Evolutionary conservation across 2,888 invertebrate species (phyloP).

Genomic region (Tolmerus cingulatus): DNA sequence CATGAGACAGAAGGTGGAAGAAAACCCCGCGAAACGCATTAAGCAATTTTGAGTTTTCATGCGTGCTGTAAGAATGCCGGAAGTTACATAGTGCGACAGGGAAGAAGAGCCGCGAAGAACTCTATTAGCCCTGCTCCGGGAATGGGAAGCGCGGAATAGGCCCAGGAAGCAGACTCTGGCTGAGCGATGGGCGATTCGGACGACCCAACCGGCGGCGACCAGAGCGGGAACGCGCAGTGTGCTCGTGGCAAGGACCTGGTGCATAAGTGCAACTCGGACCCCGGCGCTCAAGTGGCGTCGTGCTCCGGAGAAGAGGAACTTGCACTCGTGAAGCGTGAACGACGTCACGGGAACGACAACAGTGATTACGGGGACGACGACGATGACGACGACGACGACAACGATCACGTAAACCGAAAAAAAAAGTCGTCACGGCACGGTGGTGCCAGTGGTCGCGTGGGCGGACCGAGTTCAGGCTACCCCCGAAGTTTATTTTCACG

Average conservation of each 20-base stretch:
- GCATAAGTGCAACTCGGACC: slow-evolving; percentile 74
- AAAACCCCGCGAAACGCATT: neutral
- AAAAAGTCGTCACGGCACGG: slow-evolving; percentile 8
- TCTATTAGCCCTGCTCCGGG: neutral
- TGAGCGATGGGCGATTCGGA: slow-evolving; percentile 56
- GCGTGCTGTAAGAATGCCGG: neutral
- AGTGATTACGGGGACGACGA: neutral
- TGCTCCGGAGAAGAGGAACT: slow-evolving; percentile 9
- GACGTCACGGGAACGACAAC: slow-evolving; percentile 7
- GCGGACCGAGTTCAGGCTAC: slow-evolving; percentile 49
- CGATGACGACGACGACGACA: slow-evolving; percentile 3
- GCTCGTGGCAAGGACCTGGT: slow-evolving; percentile 70
- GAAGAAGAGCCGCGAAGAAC: neutral
- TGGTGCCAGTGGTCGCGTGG: slow-evolving; percentile 7
- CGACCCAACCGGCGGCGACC: slow-evolving; percentile 50
- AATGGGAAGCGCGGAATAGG: neutral
- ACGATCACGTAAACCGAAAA: neutral
- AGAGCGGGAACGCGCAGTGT: slow-evolving; percentile 21
- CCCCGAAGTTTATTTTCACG: slow-evolving; percentile 55
- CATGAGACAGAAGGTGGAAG: neutral
- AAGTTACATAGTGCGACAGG: neutral
- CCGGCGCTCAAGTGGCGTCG: slow-evolving; percentile 62
- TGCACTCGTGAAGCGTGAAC: neutral
- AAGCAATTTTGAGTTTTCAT: neutral
- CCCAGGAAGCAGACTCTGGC: neutral